Base-by-base conservation (phyloP, 2,113 vertebrate species). In the Xiphophorus maculatus region DNA sequence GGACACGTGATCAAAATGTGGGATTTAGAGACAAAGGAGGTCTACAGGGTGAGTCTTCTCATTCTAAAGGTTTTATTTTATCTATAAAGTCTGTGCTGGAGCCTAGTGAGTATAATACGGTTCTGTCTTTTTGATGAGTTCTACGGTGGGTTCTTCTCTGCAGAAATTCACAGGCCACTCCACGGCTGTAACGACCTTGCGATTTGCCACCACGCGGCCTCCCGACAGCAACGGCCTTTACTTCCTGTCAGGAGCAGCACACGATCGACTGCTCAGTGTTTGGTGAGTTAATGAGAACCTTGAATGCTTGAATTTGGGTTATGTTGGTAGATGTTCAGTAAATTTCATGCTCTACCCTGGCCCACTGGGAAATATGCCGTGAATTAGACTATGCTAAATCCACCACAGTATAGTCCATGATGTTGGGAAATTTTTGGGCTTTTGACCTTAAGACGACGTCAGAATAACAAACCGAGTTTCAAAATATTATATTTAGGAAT, bases 111-210 rank as follows among this genome's bases (percentile, higher is more conserved):
- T 7, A 17, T 48, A 48, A 48, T 19, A 22, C 14, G 5, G 44
- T 48, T 19, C 44, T 48, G 44, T 19, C 44, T 48, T 35, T n/a
- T 1, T n/a, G 33, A 11, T 64, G 32, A 17, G 7, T 28, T 67
- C n/a, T 35, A 73, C 9, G 71, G 2, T 33, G 64, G 5, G n/a
- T 42, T 66, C n/a, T 32, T 74, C 9, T 72, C 64, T 80, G 63
- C 79, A 99, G 97, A 96, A 96, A 93, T 99, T 99, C 93, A 99
- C 98, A 76, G 98, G 98, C 73, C 98, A 99, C 76, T 95, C 97
- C 28, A 96, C 96, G 0, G 95, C 96, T 69, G 96, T 99, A 88
- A 97, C 97, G 79, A 97, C 95, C 66, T 95, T 99, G 87, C 90
- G 89, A 83, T 99, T 99, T 83, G 96, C 96, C 74, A 97, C 96